Base-by-base conservation (phyloP, 2,113 vertebrate species). In the Ptilorrhoa leucosticta region DNA sequence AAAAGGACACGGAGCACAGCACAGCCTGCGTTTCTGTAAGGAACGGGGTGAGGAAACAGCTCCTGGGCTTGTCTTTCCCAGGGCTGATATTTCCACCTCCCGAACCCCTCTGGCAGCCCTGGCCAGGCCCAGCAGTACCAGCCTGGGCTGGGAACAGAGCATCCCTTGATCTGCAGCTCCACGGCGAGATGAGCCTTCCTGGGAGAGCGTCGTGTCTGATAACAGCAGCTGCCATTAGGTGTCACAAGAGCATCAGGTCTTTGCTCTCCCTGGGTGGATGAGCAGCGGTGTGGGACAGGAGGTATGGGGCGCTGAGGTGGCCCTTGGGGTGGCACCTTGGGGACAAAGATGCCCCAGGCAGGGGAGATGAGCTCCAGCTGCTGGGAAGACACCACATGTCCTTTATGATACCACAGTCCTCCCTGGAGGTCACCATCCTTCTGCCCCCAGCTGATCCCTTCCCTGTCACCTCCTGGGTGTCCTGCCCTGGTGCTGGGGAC, bases 161-260 rank as follows among this genome's bases (percentile, higher is more conserved):
- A 14, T 11, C 19, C 63, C 40, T 39, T 6, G 0, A 1, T 19
- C 57, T 16, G 40, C 8, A 39, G 37, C 72, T 51, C 23, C 3
- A 0, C 0, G 47, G 22, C 0, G 17, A 71, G 64, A 6, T 17
- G 47, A 83, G 10, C 35, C 48, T 30, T 37, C 42, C 51, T 11
- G 40, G 54, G n/a, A 42, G 64, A 50, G 61, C 7, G 0, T 70
- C 2, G 2, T 0, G 10, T 30, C 91, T 73, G 89, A 42, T 53
- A 56, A 78, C 69, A 51, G 57, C 16, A 23, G 2, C 94, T 91
- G 81, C 94, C 94, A 80, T 96, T 90, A 93, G 94, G 94, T 96
- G 95, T 97, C 94, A 96, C 84, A 91, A 91, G 73, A 93, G 73
- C 89, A 53, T 94, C 87, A 19, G 95, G 73, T 27, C 93, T 91